Evolutionary conservation across 2,888 invertebrate species (phyloP).

Genomic region (Scaptomyza reducta): DNA sequence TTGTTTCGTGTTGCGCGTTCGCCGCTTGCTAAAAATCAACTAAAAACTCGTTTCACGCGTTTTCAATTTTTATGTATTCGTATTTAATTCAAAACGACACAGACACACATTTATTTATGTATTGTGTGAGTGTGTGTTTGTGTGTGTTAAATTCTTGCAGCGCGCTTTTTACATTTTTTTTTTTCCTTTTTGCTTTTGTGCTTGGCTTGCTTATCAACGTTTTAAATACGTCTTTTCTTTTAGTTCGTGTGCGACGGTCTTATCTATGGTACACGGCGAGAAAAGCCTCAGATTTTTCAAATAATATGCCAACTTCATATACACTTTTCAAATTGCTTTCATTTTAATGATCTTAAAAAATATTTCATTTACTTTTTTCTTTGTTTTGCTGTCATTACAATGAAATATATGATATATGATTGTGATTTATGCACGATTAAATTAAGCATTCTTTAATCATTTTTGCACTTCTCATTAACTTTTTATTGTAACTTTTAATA

Average conservation of each 20-base stretch:
- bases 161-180: slow-evolving; percentile 59
- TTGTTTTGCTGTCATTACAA: no score
- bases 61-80: slow-evolving; percentile 68
- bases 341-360: no score
- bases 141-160: slow-evolving; percentile 67
- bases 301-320: no score
- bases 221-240: slow-evolving; percentile 78
- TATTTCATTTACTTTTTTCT: no score
- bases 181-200: slow-evolving; percentile 34
- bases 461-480: no score
- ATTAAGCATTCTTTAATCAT: no score
- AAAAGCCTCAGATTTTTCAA: no score
- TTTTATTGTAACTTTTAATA: no score
- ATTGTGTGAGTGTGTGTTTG: slow-evolving; percentile 11
- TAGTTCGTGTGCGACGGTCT: slow-evolving; percentile 50
- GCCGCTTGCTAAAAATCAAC: slow-evolving; percentile 70
- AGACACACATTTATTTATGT: slow-evolving; percentile 13
- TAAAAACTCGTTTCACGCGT: slow-evolving; percentile 76
- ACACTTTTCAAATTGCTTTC: no score
- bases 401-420: no score
- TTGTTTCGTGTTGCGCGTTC: slow-evolving; percentile 54
- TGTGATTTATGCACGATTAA: no score
- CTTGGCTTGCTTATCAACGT: slow-evolving; percentile 62
- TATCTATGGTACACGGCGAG: slow-evolving; percentile 57
- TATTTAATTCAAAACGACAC: slow-evolving; percentile 51